A percentile compares a stretch with the other conserved stretches of the same genome.
Evolutionary conservation across 2,113 vertebrate species (phyloP).

Genomic region (Gnathonemus echidnorhynchus): DNA sequence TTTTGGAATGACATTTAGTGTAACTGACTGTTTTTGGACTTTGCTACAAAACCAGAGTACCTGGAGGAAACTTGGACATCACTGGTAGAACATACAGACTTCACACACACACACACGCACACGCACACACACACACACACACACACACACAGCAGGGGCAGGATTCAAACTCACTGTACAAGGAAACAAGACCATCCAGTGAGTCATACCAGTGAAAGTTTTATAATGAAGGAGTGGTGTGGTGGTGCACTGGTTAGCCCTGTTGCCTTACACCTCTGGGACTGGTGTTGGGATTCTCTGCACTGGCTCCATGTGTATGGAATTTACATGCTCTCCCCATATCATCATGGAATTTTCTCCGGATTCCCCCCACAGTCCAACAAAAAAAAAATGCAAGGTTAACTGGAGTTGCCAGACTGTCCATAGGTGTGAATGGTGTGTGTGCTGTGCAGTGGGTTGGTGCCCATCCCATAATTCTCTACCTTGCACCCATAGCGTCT

Average conservation of each 20-base stretch:
- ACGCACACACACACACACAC: neutral
- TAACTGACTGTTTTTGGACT: neutral
- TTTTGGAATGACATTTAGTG: neutral
- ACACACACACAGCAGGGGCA: neutral
- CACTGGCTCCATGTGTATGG: neutral
- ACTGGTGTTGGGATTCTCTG: neutral
- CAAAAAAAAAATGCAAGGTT: neutral
- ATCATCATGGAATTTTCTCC: neutral
- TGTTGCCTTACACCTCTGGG: neutral
- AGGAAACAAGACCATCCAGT: neutral
- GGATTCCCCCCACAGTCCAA: neutral
- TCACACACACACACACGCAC: neutral
- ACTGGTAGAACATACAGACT: neutral
- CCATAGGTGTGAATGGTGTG: neutral
- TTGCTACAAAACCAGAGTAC: neutral
- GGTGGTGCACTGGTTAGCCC: neutral
- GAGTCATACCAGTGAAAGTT: neutral
- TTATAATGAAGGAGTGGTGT: neutral
- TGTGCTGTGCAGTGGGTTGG: neutral
- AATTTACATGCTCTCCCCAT: neutral
- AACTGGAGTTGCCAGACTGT: neutral
- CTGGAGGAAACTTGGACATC: neutral
- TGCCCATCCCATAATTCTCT: neutral
- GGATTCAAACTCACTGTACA: neutral
- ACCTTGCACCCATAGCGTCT: neutral